A percentile compares a stretch with the other conserved stretches of the same genome.
phyloP scores from a whole-genome alignment of 2,797 vertebrate species.

The Rhynchonycteris naso region DNA sequence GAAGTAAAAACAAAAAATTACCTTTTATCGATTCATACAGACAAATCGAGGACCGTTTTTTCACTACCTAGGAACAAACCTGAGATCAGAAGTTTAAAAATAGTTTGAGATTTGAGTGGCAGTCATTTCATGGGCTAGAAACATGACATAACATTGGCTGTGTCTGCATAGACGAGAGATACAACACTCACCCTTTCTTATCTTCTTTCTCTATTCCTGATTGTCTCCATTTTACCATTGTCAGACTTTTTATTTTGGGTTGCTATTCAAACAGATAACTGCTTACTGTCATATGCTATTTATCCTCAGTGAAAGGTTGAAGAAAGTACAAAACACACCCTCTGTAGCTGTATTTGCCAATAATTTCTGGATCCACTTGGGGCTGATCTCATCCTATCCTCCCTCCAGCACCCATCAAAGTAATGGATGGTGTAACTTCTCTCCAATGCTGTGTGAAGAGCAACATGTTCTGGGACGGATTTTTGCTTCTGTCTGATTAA shows the following conservation, averaged over 20 bases:
- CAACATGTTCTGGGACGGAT: constrained; percentile 32
- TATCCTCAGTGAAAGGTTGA: constrained; percentile 44
- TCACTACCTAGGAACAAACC: background rate
- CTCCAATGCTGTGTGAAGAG: background rate
- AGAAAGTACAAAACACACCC: constrained; percentile 13
- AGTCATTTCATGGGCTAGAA: background rate
- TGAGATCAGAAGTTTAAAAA: background rate
- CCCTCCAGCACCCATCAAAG: constrained; percentile 67
- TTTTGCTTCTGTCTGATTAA: constrained; percentile 77
- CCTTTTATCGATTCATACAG: background rate
- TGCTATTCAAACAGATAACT: constrained; percentile 58
- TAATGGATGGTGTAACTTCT: constrained; percentile 71
- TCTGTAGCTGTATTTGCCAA: constrained; percentile 40
- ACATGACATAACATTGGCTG: background rate
- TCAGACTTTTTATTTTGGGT: constrained; percentile 14
- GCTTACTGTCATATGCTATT: background rate
- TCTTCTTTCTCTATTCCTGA: constrained; percentile 6
- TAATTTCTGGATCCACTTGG: constrained; percentile 63
- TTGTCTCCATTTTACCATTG: background rate
- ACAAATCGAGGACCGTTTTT: background rate
- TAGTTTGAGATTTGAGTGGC: background rate
- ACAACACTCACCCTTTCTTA: background rate
- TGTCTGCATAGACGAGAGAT: background rate
- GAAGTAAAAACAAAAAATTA: constrained; percentile 72
- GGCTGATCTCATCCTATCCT: constrained; percentile 78